These are phyloP conservation scores for Aphaenogaster ashmeadi DNA, from an alignment of 1,140 invertebrate species.

Conservation along the genomic window DNA sequence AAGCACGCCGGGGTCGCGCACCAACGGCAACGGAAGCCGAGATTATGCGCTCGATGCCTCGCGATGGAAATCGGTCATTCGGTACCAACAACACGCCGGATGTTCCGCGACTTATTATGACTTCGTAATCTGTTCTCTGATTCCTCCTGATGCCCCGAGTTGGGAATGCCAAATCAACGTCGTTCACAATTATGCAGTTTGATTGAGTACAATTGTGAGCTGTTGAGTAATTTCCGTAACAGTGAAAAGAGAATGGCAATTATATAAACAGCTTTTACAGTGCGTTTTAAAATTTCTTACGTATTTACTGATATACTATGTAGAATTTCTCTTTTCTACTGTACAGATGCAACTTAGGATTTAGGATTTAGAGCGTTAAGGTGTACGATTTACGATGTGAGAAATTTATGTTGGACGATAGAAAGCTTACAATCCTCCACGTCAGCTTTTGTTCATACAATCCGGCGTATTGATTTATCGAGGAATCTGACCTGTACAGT, in stretches of 20 bases:
- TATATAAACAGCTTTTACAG: not conserved
- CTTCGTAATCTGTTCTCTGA: not conserved
- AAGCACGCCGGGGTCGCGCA: conserved; percentile 41
- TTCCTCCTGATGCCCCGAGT: not conserved
- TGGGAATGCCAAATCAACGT: not conserved
- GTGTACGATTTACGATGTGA: conserved; percentile 14
- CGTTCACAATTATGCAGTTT: not conserved
- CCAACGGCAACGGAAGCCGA: conserved; percentile 31
- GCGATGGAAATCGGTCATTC: conserved; percentile 33
- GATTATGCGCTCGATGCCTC: conserved; percentile 23
- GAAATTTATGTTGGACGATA: conserved; percentile 34
- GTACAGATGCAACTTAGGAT: not conserved
- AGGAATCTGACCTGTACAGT: conserved; percentile 1
- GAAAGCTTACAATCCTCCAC: conserved; percentile 21
- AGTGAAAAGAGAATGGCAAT: not conserved
- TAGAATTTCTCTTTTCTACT: not conserved
- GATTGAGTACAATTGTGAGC: not conserved
- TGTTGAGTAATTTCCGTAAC: not conserved
- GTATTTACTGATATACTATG: not conserved
- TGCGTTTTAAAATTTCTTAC: conserved; percentile 9
- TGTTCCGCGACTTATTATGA: conserved; percentile 26
- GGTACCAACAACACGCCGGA: not conserved
- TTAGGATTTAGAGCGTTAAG: not conserved
- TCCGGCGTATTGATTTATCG: conserved; percentile 41
- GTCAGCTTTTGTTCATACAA: conserved; percentile 39